A percentile compares a stretch with the other conserved stretches of the same genome.
These are phyloP conservation scores for Coracias cyanogaster DNA, from an alignment of 2,797 vertebrate species.

Conservation along the genomic window DNA sequence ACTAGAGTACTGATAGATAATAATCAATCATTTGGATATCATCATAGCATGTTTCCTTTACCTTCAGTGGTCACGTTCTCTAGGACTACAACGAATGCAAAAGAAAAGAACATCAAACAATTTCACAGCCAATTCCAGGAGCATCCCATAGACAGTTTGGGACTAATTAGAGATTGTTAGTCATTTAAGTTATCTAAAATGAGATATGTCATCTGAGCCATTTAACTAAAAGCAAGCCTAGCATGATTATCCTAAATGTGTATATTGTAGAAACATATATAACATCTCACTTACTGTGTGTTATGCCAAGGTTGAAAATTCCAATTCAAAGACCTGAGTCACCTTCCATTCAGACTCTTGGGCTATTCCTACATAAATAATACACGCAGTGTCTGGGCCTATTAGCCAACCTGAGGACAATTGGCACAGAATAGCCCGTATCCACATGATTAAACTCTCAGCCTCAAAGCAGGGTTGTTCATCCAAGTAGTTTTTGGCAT, in stretches of 20 bases:
- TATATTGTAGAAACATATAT: background rate
- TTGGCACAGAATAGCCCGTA: background rate
- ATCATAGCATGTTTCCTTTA: background rate
- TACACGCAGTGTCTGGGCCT: background rate
- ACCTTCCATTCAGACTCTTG: background rate
- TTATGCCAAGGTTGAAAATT: background rate
- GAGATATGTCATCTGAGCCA: background rate
- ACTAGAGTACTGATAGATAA: background rate
- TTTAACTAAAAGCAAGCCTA: background rate
- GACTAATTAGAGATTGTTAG: background rate
- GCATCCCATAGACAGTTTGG: background rate
- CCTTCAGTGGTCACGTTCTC: rapidly evolving
- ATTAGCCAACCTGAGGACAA: background rate
- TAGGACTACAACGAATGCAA: background rate
- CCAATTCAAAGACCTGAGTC: background rate
- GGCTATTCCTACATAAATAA: background rate
- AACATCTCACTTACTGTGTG: background rate
- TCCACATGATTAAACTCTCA: background rate
- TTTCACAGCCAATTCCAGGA: background rate
- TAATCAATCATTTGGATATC: background rate
- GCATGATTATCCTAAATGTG: background rate
- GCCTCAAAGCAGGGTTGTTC: background rate
- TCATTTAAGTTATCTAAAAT: background rate
- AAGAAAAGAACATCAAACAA: background rate
- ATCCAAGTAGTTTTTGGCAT: background rate